A percentile compares a stretch with the other conserved stretches of the same genome.
These are phyloP conservation scores for Tupaia tana DNA, from an alignment of 2,113 vertebrate genomes.

Conservation along the genomic window DNA sequence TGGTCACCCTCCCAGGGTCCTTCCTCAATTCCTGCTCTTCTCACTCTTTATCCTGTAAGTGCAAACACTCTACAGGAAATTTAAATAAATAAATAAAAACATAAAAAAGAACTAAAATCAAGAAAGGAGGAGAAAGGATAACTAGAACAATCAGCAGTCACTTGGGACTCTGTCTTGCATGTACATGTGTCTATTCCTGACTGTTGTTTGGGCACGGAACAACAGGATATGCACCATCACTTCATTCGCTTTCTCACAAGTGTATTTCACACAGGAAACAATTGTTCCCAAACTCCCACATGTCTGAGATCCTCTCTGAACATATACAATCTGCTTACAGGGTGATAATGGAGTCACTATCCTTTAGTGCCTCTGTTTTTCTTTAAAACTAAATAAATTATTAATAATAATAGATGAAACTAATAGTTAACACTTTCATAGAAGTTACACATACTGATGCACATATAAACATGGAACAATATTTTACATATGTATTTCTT, in stretches of 20 bases:
- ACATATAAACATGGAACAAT: too few species aligned
- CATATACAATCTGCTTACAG: not conserved
- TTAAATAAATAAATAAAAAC: too few species aligned
- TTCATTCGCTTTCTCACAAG: not conserved
- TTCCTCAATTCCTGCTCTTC: too few species aligned
- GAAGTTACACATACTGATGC: not conserved
- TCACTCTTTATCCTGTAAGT: too few species aligned
- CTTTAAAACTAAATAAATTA: not conserved
- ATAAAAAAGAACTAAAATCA: too few species aligned
- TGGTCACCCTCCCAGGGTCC: too few species aligned
- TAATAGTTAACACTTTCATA: not conserved
- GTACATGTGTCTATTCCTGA: not conserved
- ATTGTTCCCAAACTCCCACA: not conserved
- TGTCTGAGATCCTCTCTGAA: not conserved
- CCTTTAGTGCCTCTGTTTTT: not conserved
- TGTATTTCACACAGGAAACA: not conserved
- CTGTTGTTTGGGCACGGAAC: not conserved
- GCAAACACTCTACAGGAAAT: too few species aligned
- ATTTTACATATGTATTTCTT: too few species aligned
- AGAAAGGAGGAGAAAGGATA: rapidly evolving
- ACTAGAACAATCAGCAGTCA: not conserved
- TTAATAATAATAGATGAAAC: not conserved
- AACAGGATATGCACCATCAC: too few species aligned
- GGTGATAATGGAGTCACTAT: not conserved
- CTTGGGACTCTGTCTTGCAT: not conserved